Evolutionary conservation across 1,140 invertebrate genomes (phyloP).

Genomic region (Drosophila orena): DNA sequence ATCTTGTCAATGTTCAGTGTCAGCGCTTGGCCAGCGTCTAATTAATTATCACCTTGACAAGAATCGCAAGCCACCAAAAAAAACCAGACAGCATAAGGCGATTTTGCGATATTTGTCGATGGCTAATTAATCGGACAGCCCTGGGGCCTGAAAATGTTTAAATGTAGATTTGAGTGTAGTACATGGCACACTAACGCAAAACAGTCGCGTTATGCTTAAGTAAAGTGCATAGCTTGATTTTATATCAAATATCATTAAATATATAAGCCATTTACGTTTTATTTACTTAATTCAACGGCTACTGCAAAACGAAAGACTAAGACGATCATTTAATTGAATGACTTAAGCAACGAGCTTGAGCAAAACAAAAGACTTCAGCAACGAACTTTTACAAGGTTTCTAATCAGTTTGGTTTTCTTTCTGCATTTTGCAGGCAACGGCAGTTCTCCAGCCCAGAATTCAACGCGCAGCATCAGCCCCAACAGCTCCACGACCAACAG

Average conservation of each 20-base stretch:
- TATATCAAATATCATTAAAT: not conserved
- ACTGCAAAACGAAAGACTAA: constrained; percentile 57
- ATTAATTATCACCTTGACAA: constrained; percentile 61
- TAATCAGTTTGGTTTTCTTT: not conserved
- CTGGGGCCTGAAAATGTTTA: constrained; percentile 29
- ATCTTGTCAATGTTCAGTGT: constrained; percentile 62
- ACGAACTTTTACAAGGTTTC: constrained; percentile 3
- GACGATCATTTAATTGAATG: constrained; percentile 44
- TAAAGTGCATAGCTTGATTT: not conserved
- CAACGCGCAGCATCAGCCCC: constrained; percentile 84
- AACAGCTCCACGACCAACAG: constrained; percentile 84
- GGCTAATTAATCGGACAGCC: constrained; percentile 47
- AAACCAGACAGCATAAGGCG: constrained; percentile 33
- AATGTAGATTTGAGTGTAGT: not conserved
- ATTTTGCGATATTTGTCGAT: constrained; percentile 51
- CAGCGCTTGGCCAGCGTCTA: constrained; percentile 38
- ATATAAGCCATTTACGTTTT: too few species aligned
- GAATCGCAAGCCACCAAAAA: constrained; percentile 38
- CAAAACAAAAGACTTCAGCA: not conserved
- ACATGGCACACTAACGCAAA: not conserved
- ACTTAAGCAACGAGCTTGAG: constrained; percentile 75
- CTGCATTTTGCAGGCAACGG: constrained; percentile 71
- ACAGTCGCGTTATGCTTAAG: not conserved
- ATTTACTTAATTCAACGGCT: too few species aligned
- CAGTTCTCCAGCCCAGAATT: constrained; percentile 85